Base-by-base conservation (phyloP, 2,113 vertebrate species). In the Pseudolaguvia tuberculata region DNA sequence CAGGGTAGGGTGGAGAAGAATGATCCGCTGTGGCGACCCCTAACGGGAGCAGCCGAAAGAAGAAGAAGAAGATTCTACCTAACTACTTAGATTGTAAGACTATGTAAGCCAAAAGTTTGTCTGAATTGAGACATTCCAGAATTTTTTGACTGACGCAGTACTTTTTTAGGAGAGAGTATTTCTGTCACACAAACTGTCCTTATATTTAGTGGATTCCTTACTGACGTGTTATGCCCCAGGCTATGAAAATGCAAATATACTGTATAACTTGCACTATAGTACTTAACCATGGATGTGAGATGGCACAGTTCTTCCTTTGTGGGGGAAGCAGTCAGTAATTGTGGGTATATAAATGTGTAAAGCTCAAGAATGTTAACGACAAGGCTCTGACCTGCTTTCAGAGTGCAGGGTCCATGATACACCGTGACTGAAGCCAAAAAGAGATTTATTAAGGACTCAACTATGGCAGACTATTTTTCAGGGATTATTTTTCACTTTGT, bases 281-380 rank as follows among this genome's bases (percentile, higher is more conserved):
- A 53, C 15, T 11, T 66, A 66, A 65, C 35, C 51, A 23, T 59
- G 42, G 45, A 53, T 35, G 15, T 73, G 29, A 14, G 31, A 27
- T 50, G 21, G n/a, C 58, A 27, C 13, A 47, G n/a, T 17, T 65
- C 7, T 21, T 25, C 2, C 42, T 53, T 73, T 21, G 4, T 14
- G 18, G 50, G 61, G 8, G 29, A 55, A 45, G 59, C 55, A 50
- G 72, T 42, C 63, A 42, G 50, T 2, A 47, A 53, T 5, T 67
- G 51, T 47, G 62, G 51, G 56, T 56, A 20, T 75, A 56, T 67
- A 67, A n/a, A n/a, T 55, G 66, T 35, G 21, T 55, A 66, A 18
- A 39, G 10, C 35, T 47, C 11, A 66, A 56, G 39, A n/a, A 74
- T 52, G 18, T 31, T 52, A 67, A 56, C 35, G 39, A 8, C 14